Evolutionary conservation across 2,797 vertebrate species (phyloP), one percentile per base, ranked within the genome.

Genomic region (Threskiornis aethiopicus): DNA sequence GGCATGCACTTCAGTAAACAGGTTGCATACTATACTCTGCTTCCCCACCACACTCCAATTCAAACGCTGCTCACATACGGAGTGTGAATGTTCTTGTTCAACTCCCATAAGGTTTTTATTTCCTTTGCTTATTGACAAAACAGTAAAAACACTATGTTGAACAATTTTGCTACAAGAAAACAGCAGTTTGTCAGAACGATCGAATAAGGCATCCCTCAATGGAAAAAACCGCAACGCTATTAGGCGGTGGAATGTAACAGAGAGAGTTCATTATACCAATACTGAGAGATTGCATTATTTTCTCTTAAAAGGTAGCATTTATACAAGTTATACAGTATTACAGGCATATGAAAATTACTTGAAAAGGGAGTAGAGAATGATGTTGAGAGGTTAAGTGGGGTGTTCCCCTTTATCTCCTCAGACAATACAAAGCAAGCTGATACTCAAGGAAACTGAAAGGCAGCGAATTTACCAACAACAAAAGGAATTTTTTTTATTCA

Each of bases 21-120:
- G 85, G 82, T 86, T 86, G 91, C 91, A 69, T 55, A 78, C 89
- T 91, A 47, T 25, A 47, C 72, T 85, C 92, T 87, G 88, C 81
- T 96, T 96, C 75, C 77, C 72, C 79, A 95, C 82, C 90, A 92
- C 82, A 75, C 73, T 97, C 90, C 92, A 96, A 93, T 97, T 97
- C 96, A 93, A 97, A 97, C 69, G 19, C 96, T 75, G 93, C 97
- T 96, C 97, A 96, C 97, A 97, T 97, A 97, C 84, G 90, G 95
- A 96, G 97, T 96, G 96, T 96, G 95, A 97, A 97, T 92, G 79
- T 95, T 97, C 96, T 91, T 89, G 82, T 73, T 95, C 94, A 96
- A 97, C 94, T 95, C 97, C 94, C 85, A 78, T 96, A 95, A 98
- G 75, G 89, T 95, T 96, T 97, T 93, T 96, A 93, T 95, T 97